Evolutionary conservation across 2,113 vertebrate genomes (phyloP).

Genomic region (Ailurus styani): DNA sequence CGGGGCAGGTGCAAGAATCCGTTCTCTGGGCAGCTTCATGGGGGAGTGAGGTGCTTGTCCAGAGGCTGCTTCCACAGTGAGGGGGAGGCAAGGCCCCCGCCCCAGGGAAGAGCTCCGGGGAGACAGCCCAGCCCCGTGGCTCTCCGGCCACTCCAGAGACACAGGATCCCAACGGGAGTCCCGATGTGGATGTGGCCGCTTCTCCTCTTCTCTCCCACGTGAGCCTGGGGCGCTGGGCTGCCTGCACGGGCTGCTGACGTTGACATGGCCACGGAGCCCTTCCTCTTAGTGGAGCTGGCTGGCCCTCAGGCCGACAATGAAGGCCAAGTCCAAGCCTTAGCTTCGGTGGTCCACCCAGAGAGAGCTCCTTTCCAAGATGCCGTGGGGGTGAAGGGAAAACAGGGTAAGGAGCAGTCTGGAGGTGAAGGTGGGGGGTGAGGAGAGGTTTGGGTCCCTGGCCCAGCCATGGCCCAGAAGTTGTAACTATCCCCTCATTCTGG

Average conservation of each 20-base stretch:
- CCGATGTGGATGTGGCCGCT: too few species aligned
- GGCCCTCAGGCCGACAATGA: neutral
- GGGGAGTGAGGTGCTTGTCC: neutral
- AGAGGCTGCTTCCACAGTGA: neutral
- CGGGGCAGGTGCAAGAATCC: neutral
- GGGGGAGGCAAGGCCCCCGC: neutral
- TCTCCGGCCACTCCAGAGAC: neutral
- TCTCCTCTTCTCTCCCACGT: neutral
- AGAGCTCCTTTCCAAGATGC: slow-evolving; percentile 63
- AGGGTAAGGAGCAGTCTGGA: neutral
- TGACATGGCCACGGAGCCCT: neutral
- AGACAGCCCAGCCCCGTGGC: neutral
- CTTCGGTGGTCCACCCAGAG: slow-evolving; percentile 60
- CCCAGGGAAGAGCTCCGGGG: neutral
- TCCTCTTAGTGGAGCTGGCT: neutral
- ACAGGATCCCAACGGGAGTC: neutral
- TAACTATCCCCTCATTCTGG: slow-evolving; percentile 48
- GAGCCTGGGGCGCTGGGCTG: neutral
- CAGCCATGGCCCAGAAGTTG: slow-evolving; percentile 57
- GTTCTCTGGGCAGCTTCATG: neutral
- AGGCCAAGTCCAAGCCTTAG: slow-evolving; percentile 35
- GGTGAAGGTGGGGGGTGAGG: neutral
- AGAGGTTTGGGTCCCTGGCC: slow-evolving; percentile 49
- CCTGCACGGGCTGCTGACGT: neutral
- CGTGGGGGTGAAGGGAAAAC: slow-evolving; percentile 38